Conservation (phyloP, 2,888 invertebrate genomes). For the Lepidocyrtoides sp. region DNA sequence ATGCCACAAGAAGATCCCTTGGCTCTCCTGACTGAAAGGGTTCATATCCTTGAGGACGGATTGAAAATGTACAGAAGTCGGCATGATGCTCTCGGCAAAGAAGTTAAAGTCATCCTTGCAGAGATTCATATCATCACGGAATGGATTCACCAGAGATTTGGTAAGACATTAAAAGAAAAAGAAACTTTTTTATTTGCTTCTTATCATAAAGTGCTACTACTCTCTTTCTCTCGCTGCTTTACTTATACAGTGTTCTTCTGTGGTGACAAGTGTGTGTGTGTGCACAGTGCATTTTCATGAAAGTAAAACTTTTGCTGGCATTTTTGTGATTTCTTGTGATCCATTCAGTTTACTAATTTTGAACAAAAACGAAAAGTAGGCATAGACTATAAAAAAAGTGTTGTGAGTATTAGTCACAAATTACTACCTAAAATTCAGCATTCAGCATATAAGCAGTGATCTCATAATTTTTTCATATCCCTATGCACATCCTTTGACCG, state of each 20-base stretch:
- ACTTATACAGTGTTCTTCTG: neutral
- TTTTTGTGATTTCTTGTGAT: neutral
- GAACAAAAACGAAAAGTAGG: neutral
- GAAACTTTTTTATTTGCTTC: slow-evolving; percentile 9
- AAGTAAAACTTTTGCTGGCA: neutral
- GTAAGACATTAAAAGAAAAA: slow-evolving; percentile 63
- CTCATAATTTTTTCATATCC: neutral
- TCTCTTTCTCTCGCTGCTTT: neutral
- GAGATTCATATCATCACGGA: slow-evolving; percentile 81
- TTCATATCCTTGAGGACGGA: slow-evolving; percentile 75
- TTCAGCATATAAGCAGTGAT: neutral
- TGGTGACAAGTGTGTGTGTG: neutral
- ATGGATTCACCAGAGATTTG: slow-evolving; percentile 81
- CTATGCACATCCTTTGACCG: slow-evolving; percentile 1
- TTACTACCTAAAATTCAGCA: too few relatives aligned
- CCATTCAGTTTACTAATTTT: neutral
- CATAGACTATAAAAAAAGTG: neutral
- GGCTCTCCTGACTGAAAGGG: slow-evolving; percentile 57
- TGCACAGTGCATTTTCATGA: slow-evolving; percentile 13
- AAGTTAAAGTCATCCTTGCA: slow-evolving; percentile 79
- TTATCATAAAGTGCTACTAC: neutral
- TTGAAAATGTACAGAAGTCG: slow-evolving; percentile 72
- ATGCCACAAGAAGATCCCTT: slow-evolving; percentile 64
- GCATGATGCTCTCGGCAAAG: slow-evolving; percentile 74
- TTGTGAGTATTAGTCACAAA: neutral